Conservation (phyloP, 2,888 invertebrate species). For the Eilema depressum region DNA sequence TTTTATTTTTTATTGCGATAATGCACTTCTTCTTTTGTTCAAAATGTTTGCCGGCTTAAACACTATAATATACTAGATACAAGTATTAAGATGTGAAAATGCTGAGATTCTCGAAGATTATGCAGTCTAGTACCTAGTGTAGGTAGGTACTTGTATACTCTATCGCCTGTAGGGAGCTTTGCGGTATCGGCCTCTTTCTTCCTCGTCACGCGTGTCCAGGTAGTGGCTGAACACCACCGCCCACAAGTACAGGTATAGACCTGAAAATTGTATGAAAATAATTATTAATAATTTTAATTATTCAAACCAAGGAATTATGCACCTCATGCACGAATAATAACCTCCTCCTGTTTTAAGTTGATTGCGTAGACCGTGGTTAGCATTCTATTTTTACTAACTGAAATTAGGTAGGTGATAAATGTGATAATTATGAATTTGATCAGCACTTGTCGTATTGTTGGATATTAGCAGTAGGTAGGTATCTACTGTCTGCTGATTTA, state of each 20-base stretch:
- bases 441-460: no score
- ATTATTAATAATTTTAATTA: background rate
- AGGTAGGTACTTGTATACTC: conserved; percentile 36
- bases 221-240: conserved; percentile 94
- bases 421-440: no score
- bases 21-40: background rate
- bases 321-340: no score
- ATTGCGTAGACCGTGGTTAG: no score
- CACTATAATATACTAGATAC: background rate
- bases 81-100: conserved; percentile 43
- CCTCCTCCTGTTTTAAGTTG: no score
- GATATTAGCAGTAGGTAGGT: no score
- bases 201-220: conserved; percentile 90
- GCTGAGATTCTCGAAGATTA: conserved; percentile 43
- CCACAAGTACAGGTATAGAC: conserved; percentile 93
- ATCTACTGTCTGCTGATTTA: no score
- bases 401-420: no score
- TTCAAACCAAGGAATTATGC: no score
- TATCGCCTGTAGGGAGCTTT: conserved; percentile 90
- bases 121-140: conserved; percentile 30
- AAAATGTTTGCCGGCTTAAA: background rate
- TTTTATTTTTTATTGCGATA: no score
- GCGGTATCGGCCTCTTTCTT: conserved; percentile 90
- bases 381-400: no score
- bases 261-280: conserved; percentile 77